Base-by-base conservation (phyloP, 2,113 vertebrate genomes). In the Seriola quinqueradiata region DNA sequence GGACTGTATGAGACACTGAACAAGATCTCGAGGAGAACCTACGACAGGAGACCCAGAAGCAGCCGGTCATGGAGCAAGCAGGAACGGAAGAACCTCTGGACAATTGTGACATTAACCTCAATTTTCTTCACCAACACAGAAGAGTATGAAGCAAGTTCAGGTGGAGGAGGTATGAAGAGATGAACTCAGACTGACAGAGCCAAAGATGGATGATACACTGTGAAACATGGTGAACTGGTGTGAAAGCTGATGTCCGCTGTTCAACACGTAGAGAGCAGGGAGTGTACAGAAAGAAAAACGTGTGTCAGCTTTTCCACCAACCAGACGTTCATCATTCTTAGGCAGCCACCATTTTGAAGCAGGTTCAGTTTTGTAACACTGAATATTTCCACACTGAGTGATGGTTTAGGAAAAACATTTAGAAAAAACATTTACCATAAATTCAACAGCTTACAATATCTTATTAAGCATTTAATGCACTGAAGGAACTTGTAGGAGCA, bases 211-310 rank as follows among this genome's bases (percentile, higher is more conserved):
- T 88, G 85, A 92, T 73, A 70, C 63, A 44, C 70, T 83, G 81
- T 88, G 80, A 87, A 81, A 92, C 84, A 67, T 90, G 80, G 79
- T 82, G 75, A 70, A 72, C n/a, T 25, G 74, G 85, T 92, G 86
- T 84, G 89, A 92, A 91, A 87, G 80, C 73, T 90, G 82, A 84
- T 81, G 81, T 83, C 87, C 70, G n/a, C 44, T 58, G 50, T 59
- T 70, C 1, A 75, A 60, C 28, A 82, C 38, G 46, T 23, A 77
- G 55, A 48, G 34, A 75, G 61, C 11, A 44, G 17, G 32, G 9
- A 52, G 48, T 12, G 14, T 3, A 68, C 5, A 67, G 58, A 69
- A 60, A 70, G 10, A 60, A 38, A 74, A 58, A 54, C 63, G 52
- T 10, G 19, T 42, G n/a, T 79, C 66, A 59, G 23, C 46, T 79